phyloP scores from a whole-genome alignment of 2,888 invertebrate species.

The Meiosimyza decipiens region DNA sequence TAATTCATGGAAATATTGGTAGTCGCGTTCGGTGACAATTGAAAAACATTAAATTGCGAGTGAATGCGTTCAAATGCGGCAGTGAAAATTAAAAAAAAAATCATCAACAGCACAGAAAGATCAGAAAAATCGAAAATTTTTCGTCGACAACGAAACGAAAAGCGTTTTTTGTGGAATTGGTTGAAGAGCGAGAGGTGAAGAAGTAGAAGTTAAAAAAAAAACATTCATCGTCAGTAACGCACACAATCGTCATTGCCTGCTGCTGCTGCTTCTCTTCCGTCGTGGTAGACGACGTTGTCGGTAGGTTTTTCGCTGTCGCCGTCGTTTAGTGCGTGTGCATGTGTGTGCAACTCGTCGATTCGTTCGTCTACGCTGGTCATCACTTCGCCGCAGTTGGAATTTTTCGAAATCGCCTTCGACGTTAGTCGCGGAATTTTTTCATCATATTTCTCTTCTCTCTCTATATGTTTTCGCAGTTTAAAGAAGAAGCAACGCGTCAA shows the following conservation, averaged over 20 bases:
- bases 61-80: constrained; percentile 16
- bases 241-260: constrained; percentile 7
- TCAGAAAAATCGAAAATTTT: constrained; percentile 31
- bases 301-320: constrained; percentile 14
- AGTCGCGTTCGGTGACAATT: constrained; percentile 18
- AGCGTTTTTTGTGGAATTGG: constrained; percentile 1
- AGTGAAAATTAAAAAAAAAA: constrained; percentile 24
- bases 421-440: constrained; percentile 30
- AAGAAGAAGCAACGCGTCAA: constrained; percentile 43
- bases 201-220: constrained; percentile 19
- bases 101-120: constrained; percentile 5
- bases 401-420: constrained; percentile 31
- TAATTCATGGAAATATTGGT: constrained; percentile 20
- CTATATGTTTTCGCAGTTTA: constrained; percentile 43
- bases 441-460: not conserved
- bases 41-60: constrained; percentile 16
- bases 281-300: constrained; percentile 12
- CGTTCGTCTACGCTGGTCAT: constrained; percentile 4
- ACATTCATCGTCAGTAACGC: constrained; percentile 21
- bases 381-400: constrained; percentile 39
- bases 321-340: not conserved
- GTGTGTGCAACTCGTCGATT: not conserved
- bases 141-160: constrained; percentile 12
- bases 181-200: constrained; percentile 16
- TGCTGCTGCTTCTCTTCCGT: not conserved